Evolutionary conservation across 2,113 vertebrate species (phyloP).

Genomic region (Nipponia nippon): DNA sequence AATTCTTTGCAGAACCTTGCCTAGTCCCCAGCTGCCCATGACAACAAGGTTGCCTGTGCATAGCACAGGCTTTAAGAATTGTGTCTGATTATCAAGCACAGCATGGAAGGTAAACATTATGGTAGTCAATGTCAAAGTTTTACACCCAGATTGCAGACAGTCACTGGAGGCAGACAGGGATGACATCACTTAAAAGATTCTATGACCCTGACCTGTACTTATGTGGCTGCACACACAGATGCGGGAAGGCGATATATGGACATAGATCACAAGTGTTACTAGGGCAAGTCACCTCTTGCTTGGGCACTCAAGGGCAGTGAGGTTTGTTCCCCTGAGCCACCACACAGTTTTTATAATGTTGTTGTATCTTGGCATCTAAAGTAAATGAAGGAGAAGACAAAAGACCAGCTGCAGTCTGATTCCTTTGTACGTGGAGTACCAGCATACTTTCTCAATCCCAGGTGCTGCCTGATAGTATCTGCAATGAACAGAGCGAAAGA

Average conservation of each 20-base stretch:
- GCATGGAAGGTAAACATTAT: neutral
- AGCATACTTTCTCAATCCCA: neutral
- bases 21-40: neutral
- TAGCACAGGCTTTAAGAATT: neutral
- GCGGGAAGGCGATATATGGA: no score
- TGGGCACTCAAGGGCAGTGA: no score
- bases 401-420: neutral
- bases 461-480: neutral
- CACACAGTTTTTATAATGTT: neutral
- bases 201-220: neutral
- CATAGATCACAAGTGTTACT: neutral
- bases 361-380: neutral
- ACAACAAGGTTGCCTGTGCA: neutral
- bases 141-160: neutral
- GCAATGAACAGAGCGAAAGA: neutral
- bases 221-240: neutral
- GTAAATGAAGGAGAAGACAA: neutral
- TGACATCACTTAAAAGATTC: neutral
- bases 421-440: neutral
- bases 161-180: neutral
- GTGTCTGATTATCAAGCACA: neutral
- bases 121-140: neutral
- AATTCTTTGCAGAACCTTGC: neutral
- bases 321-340: neutral
- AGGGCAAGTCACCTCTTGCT: neutral